These are phyloP conservation scores for Presbytis comata DNA, from an alignment of 2,797 vertebrate species.

Conservation along the genomic window DNA sequence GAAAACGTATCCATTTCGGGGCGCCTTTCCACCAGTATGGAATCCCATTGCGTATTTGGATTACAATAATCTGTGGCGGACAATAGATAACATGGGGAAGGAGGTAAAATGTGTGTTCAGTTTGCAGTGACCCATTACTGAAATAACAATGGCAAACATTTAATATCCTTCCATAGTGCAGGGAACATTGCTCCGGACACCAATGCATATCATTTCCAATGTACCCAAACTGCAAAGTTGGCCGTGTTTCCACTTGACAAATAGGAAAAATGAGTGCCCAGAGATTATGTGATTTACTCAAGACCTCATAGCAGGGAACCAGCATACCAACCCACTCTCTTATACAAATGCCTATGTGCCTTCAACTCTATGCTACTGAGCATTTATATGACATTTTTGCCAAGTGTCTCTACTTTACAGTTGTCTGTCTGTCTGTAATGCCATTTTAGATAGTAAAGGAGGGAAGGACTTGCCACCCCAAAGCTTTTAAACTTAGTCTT, in stretches of 20 bases:
- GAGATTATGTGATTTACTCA: conserved; percentile 18
- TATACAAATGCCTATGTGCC: conserved; percentile 15
- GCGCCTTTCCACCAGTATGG: conserved; percentile 85
- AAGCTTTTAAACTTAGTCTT: neutral
- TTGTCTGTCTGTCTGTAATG: neutral
- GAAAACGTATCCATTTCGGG: conserved; percentile 77
- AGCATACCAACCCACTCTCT: conserved; percentile 2
- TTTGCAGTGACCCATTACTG: neutral
- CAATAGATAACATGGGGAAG: conserved; percentile 87
- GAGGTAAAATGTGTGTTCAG: conserved; percentile 82
- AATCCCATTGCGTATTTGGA: conserved; percentile 88
- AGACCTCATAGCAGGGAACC: neutral
- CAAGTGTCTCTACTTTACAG: neutral
- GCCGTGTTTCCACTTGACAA: conserved; percentile 24
- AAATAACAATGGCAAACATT: neutral
- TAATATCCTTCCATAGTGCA: conserved; percentile 7
- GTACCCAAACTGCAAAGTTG: neutral
- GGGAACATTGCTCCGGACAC: neutral
- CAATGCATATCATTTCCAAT: neutral
- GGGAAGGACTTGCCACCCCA: neutral
- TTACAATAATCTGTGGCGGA: conserved; percentile 89
- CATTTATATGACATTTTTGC: conserved; percentile 32
- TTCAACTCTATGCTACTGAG: neutral
- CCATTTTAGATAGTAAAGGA: conserved; percentile 35
- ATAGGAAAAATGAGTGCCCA: neutral